Conservation (phyloP, 2,113 vertebrate genomes). For the Chloropsis hardwickii region DNA sequence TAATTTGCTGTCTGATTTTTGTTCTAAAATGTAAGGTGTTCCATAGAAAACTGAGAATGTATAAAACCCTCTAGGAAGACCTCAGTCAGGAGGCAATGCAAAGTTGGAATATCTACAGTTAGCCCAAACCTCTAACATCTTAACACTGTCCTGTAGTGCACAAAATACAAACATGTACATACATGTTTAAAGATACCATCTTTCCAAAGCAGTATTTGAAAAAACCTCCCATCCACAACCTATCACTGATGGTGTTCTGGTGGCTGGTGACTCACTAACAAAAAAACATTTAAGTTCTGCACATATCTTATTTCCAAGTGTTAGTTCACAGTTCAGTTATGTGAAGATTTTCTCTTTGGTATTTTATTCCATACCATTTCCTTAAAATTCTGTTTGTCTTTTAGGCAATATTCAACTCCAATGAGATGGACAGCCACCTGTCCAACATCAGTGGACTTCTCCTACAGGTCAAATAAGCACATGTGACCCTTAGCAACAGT, state of each 20-base stretch:
- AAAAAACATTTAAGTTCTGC: not conserved
- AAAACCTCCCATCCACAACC: not conserved
- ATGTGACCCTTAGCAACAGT: fast-evolving
- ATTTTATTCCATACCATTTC: not conserved
- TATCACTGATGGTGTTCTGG: not conserved
- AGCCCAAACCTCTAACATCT: not conserved
- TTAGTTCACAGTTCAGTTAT: not conserved
- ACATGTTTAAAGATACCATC: not conserved
- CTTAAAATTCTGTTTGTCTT: not conserved
- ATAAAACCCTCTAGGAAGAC: not conserved
- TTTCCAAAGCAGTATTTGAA: not conserved
- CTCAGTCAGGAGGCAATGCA: not conserved
- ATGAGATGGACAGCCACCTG: not conserved
- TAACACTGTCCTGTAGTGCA: not conserved
- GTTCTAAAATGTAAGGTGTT: not conserved
- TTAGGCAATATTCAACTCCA: not conserved
- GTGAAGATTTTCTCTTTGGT: not conserved
- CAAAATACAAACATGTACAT: not conserved
- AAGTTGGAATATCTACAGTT: not conserved
- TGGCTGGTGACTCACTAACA: not conserved
- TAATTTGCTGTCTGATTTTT: not conserved
- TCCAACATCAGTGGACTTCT: fast-evolving
- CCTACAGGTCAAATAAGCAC: not conserved
- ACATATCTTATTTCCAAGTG: not conserved
- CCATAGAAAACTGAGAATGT: not conserved